Percentiles rank a stretch among this genome's conserved stretches.
Evolutionary conservation across 1,140 invertebrate species (phyloP).

Genomic region (Augochlora pura): DNA sequence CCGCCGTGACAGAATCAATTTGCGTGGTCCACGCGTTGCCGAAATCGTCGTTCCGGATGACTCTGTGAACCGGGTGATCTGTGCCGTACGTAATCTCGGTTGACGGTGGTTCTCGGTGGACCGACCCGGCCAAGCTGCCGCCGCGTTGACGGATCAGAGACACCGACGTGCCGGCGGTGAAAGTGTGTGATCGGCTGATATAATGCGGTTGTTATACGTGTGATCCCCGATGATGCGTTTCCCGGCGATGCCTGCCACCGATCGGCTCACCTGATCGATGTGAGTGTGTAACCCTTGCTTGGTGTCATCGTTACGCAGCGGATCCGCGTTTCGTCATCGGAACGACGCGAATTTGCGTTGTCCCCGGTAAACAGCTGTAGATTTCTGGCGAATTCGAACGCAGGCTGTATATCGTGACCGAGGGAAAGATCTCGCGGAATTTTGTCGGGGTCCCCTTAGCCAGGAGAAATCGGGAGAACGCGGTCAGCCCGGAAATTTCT

Average conservation of each 20-base stretch:
- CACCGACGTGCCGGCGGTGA: slow-evolving; percentile 19
- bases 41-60: slow-evolving; percentile 4
- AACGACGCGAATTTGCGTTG: background rate
- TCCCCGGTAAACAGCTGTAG: background rate
- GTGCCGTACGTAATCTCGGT: background rate
- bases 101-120: slow-evolving; percentile 22
- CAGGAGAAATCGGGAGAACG: background rate
- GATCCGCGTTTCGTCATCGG: background rate
- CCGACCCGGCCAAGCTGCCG: background rate
- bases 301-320: background rate
- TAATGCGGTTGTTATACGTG: slow-evolving; percentile 15
- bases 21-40: background rate
- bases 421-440: background rate
- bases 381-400: background rate
- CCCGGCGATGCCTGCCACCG: background rate
- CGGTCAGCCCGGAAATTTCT: background rate
- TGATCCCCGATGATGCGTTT: slow-evolving; percentile 16
- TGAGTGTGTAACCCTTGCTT: slow-evolving; percentile 11
- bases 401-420: background rate
- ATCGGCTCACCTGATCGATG: background rate
- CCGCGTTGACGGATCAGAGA: slow-evolving; percentile 24
- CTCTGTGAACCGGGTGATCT: background rate
- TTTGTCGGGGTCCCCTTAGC: background rate
- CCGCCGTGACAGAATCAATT: slow-evolving; percentile 39
- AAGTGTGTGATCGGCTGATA: slow-evolving; percentile 39